Evolutionary conservation across 2,797 vertebrate genomes (phyloP), one percentile per base, ranked within the genome.

Genomic region (Bradypodion pumilum): DNA sequence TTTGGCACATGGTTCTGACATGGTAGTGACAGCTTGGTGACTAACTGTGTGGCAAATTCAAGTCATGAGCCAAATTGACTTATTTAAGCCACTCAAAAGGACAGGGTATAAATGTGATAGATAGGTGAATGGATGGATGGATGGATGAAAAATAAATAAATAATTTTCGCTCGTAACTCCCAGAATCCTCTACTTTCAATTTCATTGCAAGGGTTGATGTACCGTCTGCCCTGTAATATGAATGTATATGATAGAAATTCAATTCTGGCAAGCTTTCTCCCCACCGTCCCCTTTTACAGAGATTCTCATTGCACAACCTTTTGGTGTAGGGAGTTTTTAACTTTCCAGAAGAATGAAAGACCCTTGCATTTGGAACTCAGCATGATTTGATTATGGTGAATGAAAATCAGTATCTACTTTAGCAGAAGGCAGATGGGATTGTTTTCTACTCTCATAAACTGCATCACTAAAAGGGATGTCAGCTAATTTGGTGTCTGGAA

Each of bases 401-500:
- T 81, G 85, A 89, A 0, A 0, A 85, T 90, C 81, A 90, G 88
- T 88, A 73, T 32, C 76, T 94, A 74, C 0, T 77, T 88, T 89
- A 89, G 83, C 63, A 27, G 86, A 83, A 91, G 88, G 90, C 91
- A 92, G 90, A 94, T 92, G 93, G 91, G 68, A 78, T 78, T 92
- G 86, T 88, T 94, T 94, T 94, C 80, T 84, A n/a, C 85, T 91
- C 85, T 86, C 72, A 85, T 80, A 91, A 89, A 84, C 89, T 80
- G 37, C 89, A 89, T 87, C 70, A 74, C 90, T 94, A 89, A 89
- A 91, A 92, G 90, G 85, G 91, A 91, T 52, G 85, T 91, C 83
- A 85, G 32, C 80, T 92, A 92, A 92, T 94, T 94, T 90, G 87
- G 88, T 87, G 91, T 90, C 85, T 87, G 68, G 85, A 92, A 80